These are phyloP conservation scores for Harpalus rufipes DNA, from an alignment of 2,888 invertebrate species.

Conservation along the genomic window DNA sequence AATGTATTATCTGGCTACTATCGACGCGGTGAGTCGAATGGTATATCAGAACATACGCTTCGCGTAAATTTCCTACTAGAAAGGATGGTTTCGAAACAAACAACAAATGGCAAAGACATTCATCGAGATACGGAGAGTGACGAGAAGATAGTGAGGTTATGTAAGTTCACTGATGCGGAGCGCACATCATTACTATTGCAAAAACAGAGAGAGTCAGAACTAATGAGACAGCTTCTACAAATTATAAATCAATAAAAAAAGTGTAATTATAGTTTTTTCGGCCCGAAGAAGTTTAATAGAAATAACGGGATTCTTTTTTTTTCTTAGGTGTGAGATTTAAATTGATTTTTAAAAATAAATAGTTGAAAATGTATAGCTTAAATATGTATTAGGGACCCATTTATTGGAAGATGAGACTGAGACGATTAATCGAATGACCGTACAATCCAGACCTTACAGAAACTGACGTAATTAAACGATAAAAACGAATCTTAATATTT, in stretches of 20 bases:
- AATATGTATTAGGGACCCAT: too few species aligned
- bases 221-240: background rate
- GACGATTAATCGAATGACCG: too few species aligned
- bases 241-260: constrained; percentile 22
- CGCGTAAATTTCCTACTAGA: constrained; percentile 50
- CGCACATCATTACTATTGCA: background rate
- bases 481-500: background rate
- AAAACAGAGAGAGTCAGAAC: constrained; percentile 15
- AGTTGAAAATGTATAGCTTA: too few species aligned
- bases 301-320: background rate
- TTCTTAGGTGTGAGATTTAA: background rate
- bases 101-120: constrained; percentile 53
- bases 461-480: background rate
- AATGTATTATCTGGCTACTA: constrained; percentile 28
- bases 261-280: background rate
- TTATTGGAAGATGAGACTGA: too few species aligned
- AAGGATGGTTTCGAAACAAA: constrained; percentile 52
- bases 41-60: constrained; percentile 10
- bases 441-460: background rate
- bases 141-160: constrained; percentile 37
- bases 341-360: background rate
- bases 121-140: background rate
- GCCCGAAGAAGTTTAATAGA: background rate
- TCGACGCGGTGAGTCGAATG: constrained; percentile 10
- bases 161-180: constrained; percentile 7